Conservation (phyloP, 2,797 vertebrate genomes). For the Sebastes kiyomatsui region DNA sequence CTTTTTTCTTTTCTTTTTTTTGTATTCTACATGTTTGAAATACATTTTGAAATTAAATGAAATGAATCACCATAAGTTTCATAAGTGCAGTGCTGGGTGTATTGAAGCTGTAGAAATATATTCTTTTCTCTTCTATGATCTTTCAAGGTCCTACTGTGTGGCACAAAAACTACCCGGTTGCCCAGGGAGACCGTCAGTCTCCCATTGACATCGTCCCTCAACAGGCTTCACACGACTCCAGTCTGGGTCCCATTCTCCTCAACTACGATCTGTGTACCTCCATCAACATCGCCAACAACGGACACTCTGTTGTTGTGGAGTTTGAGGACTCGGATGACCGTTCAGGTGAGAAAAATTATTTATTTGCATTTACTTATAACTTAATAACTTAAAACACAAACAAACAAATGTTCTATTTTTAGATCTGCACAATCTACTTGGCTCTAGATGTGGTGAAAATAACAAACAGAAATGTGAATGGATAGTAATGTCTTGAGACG, state of each 20-base stretch:
- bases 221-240: slow-evolving; percentile 85
- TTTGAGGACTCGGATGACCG: slow-evolving; percentile 92
- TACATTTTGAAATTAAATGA: too few species aligned
- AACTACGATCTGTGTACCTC: slow-evolving; percentile 91
- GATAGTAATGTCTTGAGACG: background rate
- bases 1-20: too few species aligned
- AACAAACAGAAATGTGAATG: background rate
- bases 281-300: slow-evolving; percentile 91
- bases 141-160: slow-evolving; percentile 89
- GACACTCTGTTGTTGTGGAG: slow-evolving; percentile 94
- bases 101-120: background rate
- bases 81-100: background rate
- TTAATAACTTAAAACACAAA: background rate
- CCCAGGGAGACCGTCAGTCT: slow-evolving; percentile 90
- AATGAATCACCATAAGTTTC: background rate
- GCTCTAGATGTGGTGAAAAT: background rate
- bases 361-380: background rate
- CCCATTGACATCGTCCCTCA: slow-evolving; percentile 91
- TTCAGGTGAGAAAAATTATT: slow-evolving; percentile 81
- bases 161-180: slow-evolving; percentile 91
- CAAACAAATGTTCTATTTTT: background rate
- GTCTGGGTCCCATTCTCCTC: slow-evolving; percentile 83
- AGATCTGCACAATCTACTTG: background rate
- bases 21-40: too few species aligned
- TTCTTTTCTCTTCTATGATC: background rate